A percentile compares a stretch with the other conserved stretches of the same genome.
Evolutionary conservation across 2,888 invertebrate genomes (phyloP).

Genomic region (Rhingia campestris): DNA sequence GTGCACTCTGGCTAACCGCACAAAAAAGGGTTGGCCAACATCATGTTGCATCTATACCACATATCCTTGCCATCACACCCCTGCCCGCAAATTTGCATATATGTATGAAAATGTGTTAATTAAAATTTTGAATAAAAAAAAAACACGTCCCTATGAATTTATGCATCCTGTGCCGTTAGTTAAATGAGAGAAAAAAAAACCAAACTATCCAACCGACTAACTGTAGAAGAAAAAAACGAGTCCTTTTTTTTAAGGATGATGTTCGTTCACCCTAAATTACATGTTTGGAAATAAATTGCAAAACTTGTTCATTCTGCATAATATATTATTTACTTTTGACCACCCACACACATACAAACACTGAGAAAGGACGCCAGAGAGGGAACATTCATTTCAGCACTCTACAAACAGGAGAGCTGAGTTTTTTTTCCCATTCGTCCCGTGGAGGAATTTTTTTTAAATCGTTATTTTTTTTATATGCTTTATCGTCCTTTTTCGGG

Average conservation of each 20-base stretch:
- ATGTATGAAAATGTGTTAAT: slow-evolving; percentile 67
- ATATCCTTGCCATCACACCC: not conserved
- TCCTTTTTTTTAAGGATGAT: slow-evolving; percentile 19
- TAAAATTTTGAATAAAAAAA: slow-evolving; percentile 58
- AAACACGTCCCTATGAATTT: slow-evolving; percentile 32
- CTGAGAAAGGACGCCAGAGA: not conserved
- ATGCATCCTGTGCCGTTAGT: slow-evolving; percentile 46
- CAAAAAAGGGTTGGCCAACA: slow-evolving; percentile 6
- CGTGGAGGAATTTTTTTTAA: not conserved
- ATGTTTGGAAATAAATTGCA: slow-evolving; percentile 74
- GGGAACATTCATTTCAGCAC: slow-evolving; percentile 14
- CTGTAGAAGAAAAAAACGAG: slow-evolving; percentile 19
- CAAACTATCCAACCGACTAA: slow-evolving; percentile 7
- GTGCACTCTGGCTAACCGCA: slow-evolving; percentile 45
- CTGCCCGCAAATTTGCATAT: slow-evolving; percentile 5
- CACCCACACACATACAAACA: not conserved
- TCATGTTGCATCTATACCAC: not conserved
- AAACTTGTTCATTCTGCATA: slow-evolving; percentile 72
- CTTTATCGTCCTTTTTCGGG: slow-evolving; percentile 54
- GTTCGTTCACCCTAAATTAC: slow-evolving; percentile 64
- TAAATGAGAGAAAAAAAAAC: slow-evolving; percentile 17
- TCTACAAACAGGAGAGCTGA: not conserved
- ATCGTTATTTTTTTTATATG: slow-evolving; percentile 44
- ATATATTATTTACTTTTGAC: slow-evolving; percentile 62
- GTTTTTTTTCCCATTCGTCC: not conserved